A percentile compares a stretch with the other conserved stretches of the same genome.
Evolutionary conservation across 2,113 vertebrate genomes (phyloP).

Genomic region (Himantopus leucocephalus): DNA sequence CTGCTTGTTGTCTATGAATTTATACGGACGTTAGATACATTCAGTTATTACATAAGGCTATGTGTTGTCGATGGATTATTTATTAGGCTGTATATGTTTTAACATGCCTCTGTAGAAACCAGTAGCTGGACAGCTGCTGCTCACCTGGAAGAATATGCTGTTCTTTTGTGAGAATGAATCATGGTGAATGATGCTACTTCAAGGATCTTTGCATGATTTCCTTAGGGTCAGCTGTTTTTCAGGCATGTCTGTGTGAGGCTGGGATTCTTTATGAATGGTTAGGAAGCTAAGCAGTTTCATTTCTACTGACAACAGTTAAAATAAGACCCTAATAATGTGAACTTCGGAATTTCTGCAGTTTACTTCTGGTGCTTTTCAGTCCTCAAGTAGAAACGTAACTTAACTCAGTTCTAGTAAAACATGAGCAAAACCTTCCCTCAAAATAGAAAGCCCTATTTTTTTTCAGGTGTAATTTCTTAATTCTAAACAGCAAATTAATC

Average conservation of each 20-base stretch:
- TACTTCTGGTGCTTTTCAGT: not conserved
- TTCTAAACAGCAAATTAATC: not conserved
- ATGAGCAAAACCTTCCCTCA: not conserved
- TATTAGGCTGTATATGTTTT: not conserved
- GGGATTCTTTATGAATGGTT: not conserved
- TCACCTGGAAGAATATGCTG: not conserved
- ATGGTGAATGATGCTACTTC: not conserved
- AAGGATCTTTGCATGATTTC: not conserved
- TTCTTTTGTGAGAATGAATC: not conserved
- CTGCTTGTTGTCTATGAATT: not conserved
- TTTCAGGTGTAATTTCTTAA: not conserved
- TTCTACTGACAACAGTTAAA: not conserved
- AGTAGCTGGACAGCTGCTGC: not conserved
- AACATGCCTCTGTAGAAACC: not conserved
- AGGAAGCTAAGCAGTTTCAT: not conserved
- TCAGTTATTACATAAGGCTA: not conserved
- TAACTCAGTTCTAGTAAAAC: not conserved
- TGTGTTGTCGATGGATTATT: not conserved
- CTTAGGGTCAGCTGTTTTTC: not conserved
- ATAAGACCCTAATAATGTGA: not conserved
- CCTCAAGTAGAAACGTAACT: not conserved
- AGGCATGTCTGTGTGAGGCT: not conserved
- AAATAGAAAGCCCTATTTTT: not conserved
- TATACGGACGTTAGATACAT: not conserved
- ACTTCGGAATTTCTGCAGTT: not conserved